A percentile compares a stretch with the other conserved stretches of the same genome.
Evolutionary conservation across 2,797 vertebrate species (phyloP).

Genomic region (Liasis olivaceus): DNA sequence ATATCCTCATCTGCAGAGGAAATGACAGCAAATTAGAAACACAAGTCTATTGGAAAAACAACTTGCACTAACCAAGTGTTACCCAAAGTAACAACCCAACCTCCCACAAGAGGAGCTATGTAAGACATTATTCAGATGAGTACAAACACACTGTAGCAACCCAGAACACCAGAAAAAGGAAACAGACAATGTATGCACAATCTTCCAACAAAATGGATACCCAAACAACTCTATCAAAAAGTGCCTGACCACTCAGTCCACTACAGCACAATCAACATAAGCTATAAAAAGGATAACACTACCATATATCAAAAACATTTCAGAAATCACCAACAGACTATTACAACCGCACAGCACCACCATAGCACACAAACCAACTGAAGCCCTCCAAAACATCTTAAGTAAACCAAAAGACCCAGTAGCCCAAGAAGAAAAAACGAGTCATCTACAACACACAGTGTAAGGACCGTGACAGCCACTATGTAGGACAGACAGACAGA

Average conservation of each 20-base stretch:
- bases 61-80: not conserved
- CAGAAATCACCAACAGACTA: not conserved
- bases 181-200: not conserved
- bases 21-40: not conserved
- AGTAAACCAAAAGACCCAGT: not conserved
- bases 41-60: not conserved
- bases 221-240: not conserved
- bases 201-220: not conserved
- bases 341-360: not conserved
- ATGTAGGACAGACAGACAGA: not conserved
- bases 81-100: not conserved
- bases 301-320: not conserved
- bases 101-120: not conserved
- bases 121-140: not conserved
- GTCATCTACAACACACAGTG: not conserved
- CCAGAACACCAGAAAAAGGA: not conserved
- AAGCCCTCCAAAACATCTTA: not conserved
- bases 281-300: not conserved
- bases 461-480: not conserved
- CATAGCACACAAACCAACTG: not conserved
- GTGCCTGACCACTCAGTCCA: not conserved
- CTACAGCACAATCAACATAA: not conserved
- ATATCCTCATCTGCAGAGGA: not conserved
- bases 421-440: not conserved
- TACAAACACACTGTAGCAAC: not conserved